phyloP scores from a whole-genome alignment of 2,888 invertebrate species.

The Ephialtes manifestator region DNA sequence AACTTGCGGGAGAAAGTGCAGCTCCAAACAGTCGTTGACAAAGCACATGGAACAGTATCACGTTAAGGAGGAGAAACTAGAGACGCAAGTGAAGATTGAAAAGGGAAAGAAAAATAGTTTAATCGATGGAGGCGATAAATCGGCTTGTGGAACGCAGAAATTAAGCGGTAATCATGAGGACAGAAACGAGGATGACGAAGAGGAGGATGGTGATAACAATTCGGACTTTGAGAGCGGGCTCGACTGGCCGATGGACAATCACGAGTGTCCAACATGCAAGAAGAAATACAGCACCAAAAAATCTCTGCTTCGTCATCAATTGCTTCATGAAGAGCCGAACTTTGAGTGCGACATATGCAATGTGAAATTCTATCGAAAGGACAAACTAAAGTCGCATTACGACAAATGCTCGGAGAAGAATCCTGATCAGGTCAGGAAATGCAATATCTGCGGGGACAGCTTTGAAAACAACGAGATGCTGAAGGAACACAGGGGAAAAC shows the following conservation, averaged over 20 bases:
- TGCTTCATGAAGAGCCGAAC: conserved; percentile 84
- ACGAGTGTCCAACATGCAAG: conserved; percentile 84
- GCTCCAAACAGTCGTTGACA: conserved; percentile 80
- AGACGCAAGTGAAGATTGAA: conserved; percentile 57
- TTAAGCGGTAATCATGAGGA: conserved; percentile 46
- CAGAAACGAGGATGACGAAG: conserved; percentile 63
- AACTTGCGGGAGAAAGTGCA: conserved; percentile 81
- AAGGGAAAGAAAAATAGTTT: conserved; percentile 49
- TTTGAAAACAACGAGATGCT: conserved; percentile 84
- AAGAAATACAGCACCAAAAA: conserved; percentile 85
- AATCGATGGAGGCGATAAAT: conserved; percentile 64
- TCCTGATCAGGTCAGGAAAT: conserved; percentile 84
- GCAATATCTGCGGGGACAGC: conserved; percentile 84
- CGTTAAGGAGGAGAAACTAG: conserved; percentile 77
- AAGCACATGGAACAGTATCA: conserved; percentile 83
- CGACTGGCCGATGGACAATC: conserved; percentile 84
- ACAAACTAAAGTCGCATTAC: conserved; percentile 84
- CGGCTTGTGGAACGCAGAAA: conserved; percentile 14
- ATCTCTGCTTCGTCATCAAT: conserved; percentile 83
- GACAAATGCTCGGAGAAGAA: conserved; percentile 85
- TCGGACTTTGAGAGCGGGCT: conserved; percentile 83
- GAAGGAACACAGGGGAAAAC: conserved; percentile 82
- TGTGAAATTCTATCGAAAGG: conserved; percentile 84
- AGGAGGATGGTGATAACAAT: conserved; percentile 80
- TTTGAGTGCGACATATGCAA: conserved; percentile 85